Conservation (phyloP, 2,888 invertebrate species). For the Lacanobia oleracea region DNA sequence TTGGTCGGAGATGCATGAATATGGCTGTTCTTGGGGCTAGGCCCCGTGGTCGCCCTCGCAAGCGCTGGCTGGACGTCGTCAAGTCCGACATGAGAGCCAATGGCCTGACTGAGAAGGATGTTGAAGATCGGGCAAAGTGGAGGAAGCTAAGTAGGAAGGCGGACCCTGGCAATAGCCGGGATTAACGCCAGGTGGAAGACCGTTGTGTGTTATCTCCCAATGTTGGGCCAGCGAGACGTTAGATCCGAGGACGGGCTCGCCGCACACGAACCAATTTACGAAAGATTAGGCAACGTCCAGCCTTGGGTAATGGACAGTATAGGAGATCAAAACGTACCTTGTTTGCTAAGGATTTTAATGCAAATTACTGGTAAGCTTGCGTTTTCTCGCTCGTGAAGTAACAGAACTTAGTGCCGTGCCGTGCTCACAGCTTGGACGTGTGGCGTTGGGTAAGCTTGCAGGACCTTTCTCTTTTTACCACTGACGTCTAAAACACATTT, state of each 20-base stretch:
- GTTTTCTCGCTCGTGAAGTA: constrained; percentile 16
- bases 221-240: not conserved
- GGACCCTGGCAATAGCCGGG: too few species aligned
- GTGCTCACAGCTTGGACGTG: not conserved
- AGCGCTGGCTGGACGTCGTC: too few species aligned
- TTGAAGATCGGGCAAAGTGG: too few species aligned
- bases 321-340: constrained; percentile 5
- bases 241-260: constrained; percentile 12
- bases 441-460: not conserved
- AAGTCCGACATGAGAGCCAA: too few species aligned
- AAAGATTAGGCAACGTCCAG: constrained; percentile 23
- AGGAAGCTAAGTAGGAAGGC: too few species aligned
- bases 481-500: too few species aligned
- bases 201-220: not conserved
- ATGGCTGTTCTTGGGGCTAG: too few species aligned
- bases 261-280: constrained; percentile 45
- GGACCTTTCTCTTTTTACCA: too few species aligned
- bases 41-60: too few species aligned
- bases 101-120: too few species aligned
- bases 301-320: not conserved
- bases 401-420: not conserved
- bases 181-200: too few species aligned
- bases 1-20: too few species aligned
- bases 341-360: constrained; percentile 19
- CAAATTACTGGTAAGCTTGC: constrained; percentile 6